Base-by-base conservation (phyloP, 2,113 vertebrate genomes). In the Halichoerus grypus region DNA sequence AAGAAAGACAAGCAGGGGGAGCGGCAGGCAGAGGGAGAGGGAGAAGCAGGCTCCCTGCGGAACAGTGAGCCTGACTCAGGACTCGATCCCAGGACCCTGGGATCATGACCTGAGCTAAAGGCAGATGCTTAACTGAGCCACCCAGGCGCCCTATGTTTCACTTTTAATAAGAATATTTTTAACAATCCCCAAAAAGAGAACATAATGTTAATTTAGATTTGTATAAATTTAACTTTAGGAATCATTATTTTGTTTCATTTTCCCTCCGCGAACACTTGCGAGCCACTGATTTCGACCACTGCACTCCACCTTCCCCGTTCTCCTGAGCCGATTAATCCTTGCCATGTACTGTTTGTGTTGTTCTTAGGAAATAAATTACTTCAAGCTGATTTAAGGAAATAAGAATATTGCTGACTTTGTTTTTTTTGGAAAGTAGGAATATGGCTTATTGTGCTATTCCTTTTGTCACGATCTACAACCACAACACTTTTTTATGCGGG, bases 351-450 rank as follows among this genome's bases (percentile, higher is more conserved):
- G 55, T 88, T 92, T 92, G 57, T 97, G 91, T 28, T 80, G 22
- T 86, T 88, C 65, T 69, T 59, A 77, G 80, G 86, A 97, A 96
- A 97, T 90, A 84, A 97, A 84, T 91, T 89, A 83, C 74, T 94
- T 83, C 55, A 39, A 28, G 69, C 94, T 97, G 63, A 95, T 90
- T 92, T 84, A 83, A 95, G 51, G 76, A 94, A 94, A 87, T 90
- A 92, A 80, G 39, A 96, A 84, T 93, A 96, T 90, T 95, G 87
- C 84, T 97, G 90, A 95, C 69, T 88, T 82, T 21, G 86, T 72
- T 94, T 94, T 95, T 91, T 95, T 92, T 61, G 57, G 55, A 61
- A 87, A 86, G 55, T 42, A 76, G 36, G 36, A 74, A 49, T 69
- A n/a, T 84, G 55, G 39, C 79, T 96, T 89, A 79, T 16, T 69